A percentile compares a stretch with the other conserved stretches of the same genome.
phyloP scores from a whole-genome alignment of 2,113 vertebrate genomes.

The Scopus umbretta region DNA sequence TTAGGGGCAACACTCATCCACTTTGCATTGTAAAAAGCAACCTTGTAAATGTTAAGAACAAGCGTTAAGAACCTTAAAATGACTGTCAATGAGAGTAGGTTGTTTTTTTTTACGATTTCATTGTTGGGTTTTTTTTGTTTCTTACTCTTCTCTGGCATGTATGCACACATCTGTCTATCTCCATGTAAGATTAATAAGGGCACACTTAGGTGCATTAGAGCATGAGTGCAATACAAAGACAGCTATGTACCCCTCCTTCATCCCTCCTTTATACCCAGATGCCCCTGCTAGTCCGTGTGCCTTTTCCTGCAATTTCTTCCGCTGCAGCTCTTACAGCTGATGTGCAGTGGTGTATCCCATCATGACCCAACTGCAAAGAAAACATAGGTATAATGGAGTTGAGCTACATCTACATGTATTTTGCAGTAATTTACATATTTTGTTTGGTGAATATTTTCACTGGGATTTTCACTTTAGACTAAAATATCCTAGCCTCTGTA shows the following conservation, averaged over 20 bases:
- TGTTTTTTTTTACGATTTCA: neutral
- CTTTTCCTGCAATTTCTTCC: neutral
- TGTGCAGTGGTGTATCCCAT: neutral
- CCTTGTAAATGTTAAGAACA: neutral
- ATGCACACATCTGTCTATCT: neutral
- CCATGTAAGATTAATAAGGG: neutral
- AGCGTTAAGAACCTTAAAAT: neutral
- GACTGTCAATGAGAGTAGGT: neutral
- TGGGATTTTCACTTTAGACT: neutral
- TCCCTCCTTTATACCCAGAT: neutral
- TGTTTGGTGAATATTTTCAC: neutral
- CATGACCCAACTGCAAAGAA: neutral
- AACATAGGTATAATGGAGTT: neutral
- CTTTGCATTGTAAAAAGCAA: slow-evolving; percentile 5
- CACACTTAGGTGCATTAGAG: neutral
- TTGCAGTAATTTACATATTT: neutral
- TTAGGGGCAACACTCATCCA: neutral
- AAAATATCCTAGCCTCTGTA: neutral
- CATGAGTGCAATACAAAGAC: neutral
- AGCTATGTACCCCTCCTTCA: neutral
- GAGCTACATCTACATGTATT: neutral
- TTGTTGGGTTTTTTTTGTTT: neutral
- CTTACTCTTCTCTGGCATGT: neutral
- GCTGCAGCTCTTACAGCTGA: neutral
- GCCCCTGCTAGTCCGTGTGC: neutral